Conservation (phyloP, 1,140 invertebrate genomes). For the Drosophila parabipectinata region DNA sequence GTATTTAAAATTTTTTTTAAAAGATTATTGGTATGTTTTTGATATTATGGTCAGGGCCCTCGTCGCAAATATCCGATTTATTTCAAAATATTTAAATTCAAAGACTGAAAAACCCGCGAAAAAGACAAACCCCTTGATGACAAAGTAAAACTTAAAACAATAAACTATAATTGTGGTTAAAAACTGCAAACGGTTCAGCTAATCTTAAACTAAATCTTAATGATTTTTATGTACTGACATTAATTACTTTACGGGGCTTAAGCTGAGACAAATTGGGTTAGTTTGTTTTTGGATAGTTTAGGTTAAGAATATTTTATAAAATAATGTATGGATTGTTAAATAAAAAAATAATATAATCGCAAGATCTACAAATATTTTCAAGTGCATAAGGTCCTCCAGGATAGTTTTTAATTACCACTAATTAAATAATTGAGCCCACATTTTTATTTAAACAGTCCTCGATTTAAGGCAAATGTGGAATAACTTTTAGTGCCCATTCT, state of each 20-base stretch:
- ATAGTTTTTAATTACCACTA: background rate
- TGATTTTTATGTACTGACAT: background rate
- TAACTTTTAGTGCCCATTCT: slow-evolving; percentile 42
- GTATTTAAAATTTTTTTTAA: slow-evolving; percentile 8
- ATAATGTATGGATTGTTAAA: slow-evolving; percentile 33
- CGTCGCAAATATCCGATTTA: slow-evolving; percentile 7
- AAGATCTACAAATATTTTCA: background rate
- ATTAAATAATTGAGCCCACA: background rate
- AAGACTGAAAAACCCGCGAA: slow-evolving; percentile 30
- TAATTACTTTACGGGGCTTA: background rate
- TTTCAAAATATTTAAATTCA: slow-evolving; percentile 25
- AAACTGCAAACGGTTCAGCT: slow-evolving; percentile 28
- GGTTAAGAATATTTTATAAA: slow-evolving; percentile 28
- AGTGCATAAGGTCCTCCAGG: background rate
- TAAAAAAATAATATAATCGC: slow-evolving; percentile 31
- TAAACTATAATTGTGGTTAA: slow-evolving; percentile 23
- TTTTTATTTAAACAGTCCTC: slow-evolving; percentile 38
- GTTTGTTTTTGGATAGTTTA: slow-evolving; percentile 15
- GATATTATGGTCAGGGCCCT: slow-evolving; percentile 13
- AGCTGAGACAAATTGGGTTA: slow-evolving; percentile 6
- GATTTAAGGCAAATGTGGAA: slow-evolving; percentile 17
- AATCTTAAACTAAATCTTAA: background rate
- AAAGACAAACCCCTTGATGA: background rate
- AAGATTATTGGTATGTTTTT: slow-evolving; percentile 3
- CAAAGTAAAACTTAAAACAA: slow-evolving; percentile 17